Evolutionary conservation across 23 tunicate species (phyloP).

Genomic region (Corella eumyota): DNA sequence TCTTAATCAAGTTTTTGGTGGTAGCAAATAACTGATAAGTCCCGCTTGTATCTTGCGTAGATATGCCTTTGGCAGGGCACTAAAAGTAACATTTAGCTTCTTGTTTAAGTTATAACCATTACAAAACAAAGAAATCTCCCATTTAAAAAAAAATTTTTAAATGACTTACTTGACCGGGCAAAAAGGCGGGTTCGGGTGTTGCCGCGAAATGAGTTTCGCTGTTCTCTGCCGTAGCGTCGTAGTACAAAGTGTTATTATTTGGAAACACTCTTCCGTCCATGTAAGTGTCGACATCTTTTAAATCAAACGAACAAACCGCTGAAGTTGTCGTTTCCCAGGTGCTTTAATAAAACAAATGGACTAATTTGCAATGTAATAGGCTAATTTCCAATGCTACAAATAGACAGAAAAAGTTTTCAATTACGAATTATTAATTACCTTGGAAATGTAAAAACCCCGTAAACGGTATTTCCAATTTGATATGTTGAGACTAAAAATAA

Average conservation of each 20-base stretch:
- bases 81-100: slow-evolving; percentile 6
- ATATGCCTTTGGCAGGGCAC: slow-evolving; percentile 10
- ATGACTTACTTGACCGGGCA: slow-evolving; percentile 23
- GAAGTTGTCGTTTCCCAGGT: slow-evolving; percentile 6
- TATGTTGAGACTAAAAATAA: slow-evolving; percentile 15
- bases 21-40: slow-evolving; percentile 1
- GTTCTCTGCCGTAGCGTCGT: slow-evolving; percentile 5
- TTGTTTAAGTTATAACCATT: not conserved
- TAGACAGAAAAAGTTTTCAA: too few relatives aligned
- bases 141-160: too few relatives aligned
- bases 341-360: slow-evolving; percentile 7
- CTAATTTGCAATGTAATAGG: too few relatives aligned
- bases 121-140: not conserved
- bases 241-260: slow-evolving; percentile 4
- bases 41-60: slow-evolving; percentile 1
- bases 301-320: slow-evolving; percentile 20
- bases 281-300: slow-evolving; percentile 5
- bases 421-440: slow-evolving; percentile 11
- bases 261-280: slow-evolving; percentile 20
- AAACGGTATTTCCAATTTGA: slow-evolving; percentile 13
- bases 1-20: not conserved
- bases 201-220: not conserved
- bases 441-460: slow-evolving; percentile 11
- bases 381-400: too few relatives aligned
- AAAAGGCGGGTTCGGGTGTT: not conserved